Percentiles rank a stretch among this genome's conserved stretches.
Evolutionary conservation across 2,888 invertebrate species (phyloP).

Genomic region (Barypeithes pellucidus): DNA sequence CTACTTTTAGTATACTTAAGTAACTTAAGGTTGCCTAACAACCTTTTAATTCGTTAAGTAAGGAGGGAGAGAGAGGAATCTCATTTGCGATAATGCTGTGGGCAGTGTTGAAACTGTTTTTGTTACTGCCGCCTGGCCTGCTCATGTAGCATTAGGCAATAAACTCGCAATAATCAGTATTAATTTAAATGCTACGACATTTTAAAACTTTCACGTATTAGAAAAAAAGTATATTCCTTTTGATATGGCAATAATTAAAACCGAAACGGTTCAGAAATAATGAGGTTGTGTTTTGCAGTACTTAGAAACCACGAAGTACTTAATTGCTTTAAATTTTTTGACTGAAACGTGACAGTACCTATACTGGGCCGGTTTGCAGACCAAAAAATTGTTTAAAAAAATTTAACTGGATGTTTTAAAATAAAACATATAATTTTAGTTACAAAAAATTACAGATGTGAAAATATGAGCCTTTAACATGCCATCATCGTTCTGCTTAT

Average conservation of each 20-base stretch:
- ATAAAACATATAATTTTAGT: no score
- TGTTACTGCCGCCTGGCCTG: conserved; percentile 32
- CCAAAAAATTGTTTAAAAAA: neutral
- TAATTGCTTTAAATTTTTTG: conserved; percentile 40
- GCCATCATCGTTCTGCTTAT: no score
- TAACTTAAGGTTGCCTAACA: conserved; percentile 41
- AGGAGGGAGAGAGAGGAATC: conserved; percentile 39
- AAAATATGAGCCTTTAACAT: no score
- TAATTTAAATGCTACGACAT: conserved; percentile 58
- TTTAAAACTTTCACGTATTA: conserved; percentile 28
- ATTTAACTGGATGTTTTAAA: no score
- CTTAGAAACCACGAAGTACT: conserved; percentile 34
- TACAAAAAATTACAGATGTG: no score
- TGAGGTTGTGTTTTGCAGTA: conserved; percentile 39
- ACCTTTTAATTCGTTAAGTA: conserved; percentile 30
- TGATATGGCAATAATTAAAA: conserved; percentile 39
- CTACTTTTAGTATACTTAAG: conserved; percentile 64
- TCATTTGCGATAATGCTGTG: conserved; percentile 50
- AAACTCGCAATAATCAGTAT: conserved; percentile 74
- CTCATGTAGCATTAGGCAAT: conserved; percentile 72
- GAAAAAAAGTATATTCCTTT: conserved; percentile 35
- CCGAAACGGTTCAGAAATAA: conserved; percentile 22
- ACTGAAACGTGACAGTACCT: conserved; percentile 35
- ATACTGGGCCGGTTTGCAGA: neutral
- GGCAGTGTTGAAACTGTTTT: conserved; percentile 38